Conservation (phyloP, 2,113 vertebrate species). For the Neolamprologus hecqui region DNA sequence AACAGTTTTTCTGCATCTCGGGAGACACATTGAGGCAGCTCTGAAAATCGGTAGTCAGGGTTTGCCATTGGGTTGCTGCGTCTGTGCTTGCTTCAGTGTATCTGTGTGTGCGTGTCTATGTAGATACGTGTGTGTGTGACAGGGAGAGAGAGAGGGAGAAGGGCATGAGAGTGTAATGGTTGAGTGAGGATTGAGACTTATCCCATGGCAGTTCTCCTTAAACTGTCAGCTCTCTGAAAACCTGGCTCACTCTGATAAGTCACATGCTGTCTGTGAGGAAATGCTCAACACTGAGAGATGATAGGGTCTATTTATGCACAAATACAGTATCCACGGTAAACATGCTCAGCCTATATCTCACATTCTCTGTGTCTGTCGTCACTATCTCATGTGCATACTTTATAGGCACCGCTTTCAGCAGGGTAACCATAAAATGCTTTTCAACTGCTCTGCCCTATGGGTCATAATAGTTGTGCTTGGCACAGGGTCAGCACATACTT, state of each 20-base stretch:
- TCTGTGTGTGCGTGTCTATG: not conserved
- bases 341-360: not conserved
- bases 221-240: conserved; percentile 49
- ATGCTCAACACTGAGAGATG: conserved; percentile 26
- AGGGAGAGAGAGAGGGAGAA: not conserved
- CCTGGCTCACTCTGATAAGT: conserved; percentile 55
- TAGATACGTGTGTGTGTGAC: not conserved
- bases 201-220: conserved; percentile 26
- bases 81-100: not conserved
- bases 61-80: not conserved
- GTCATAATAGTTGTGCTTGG: not conserved
- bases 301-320: conserved; percentile 40
- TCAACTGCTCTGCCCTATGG: not conserved
- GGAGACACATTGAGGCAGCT: conserved; percentile 14
- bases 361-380: not conserved
- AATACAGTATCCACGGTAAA: not conserved
- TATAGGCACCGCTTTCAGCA: not conserved
- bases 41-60: not conserved
- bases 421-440: not conserved
- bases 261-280: conserved; percentile 35
- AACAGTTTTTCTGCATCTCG: not conserved
- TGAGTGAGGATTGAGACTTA: conserved; percentile 43
- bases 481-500: not conserved
- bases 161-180: conserved; percentile 8
- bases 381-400: not conserved